Base-by-base conservation (phyloP, 2,113 vertebrate genomes). In the Spea bombifrons region DNA sequence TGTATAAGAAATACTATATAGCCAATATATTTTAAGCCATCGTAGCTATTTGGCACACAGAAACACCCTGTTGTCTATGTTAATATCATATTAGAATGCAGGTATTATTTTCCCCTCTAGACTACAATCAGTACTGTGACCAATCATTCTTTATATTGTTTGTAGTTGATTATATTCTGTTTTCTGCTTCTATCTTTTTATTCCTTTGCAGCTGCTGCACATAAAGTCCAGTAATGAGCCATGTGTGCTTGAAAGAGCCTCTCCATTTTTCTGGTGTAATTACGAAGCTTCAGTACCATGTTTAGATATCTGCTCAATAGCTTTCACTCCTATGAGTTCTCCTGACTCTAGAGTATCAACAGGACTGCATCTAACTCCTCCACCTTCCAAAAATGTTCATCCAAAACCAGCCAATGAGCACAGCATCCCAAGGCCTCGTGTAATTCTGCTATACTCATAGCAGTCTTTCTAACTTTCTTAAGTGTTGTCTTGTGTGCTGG, bases 241-340 rank as follows among this genome's bases (percentile, higher is more conserved):
- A 76, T 93, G 90, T 76, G 87, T 91, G 87, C 90, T 92, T 91
- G 92, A 92, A 87, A 93, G 94, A 89, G 91, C 92, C 73, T 90
- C 92, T 81, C 85, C 93, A 88, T 93, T 95, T 92, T 93, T 66
- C 63, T 75, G 73, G 95, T 90, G 83, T 88, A 92, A 90, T 89
- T 93, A 86, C 88, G 86, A 94, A 87, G 93, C 83, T 83, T 92
- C 94, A 75, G 84, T 93, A 87, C 94, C 95, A 86, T 96, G 90
- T 91, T 90, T 95, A 92, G 94, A 95, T 89, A 94, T 92, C 87
- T 94, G 94, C 86, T 96, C 96, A 83, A 91, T 96, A 89, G 94
- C 94, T 68, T 91, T 97, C 89, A 94, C 92, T 81, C 92, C 94
- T 84, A 91, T 94, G 93, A 95, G 92, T 89, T 94, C 92, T 75